Evolutionary conservation across 2,888 invertebrate species (phyloP).

Genomic region (Agrilus cyanescens): DNA sequence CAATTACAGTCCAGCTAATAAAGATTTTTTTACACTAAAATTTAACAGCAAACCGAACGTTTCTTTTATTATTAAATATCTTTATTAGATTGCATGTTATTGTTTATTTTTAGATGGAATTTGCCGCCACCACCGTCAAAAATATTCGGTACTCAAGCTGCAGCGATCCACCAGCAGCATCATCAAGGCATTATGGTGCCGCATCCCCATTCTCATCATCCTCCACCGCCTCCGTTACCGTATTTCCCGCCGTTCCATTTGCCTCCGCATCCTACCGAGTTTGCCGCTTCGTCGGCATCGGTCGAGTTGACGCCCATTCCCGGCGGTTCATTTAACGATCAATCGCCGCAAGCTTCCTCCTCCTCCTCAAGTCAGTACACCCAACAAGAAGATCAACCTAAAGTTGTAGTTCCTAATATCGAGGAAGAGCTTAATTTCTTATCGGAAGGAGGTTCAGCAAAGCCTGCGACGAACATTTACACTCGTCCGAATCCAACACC

Average conservation of each 20-base stretch:
- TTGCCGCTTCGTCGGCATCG: constrained; percentile 49
- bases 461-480: constrained; percentile 15
- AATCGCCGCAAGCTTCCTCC: constrained; percentile 12
- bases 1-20: too few species aligned
- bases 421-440: constrained; percentile 79
- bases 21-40: too few species aligned
- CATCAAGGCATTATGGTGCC: constrained; percentile 47
- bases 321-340: constrained; percentile 38
- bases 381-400: constrained; percentile 50
- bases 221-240: constrained; percentile 47
- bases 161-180: constrained; percentile 27
- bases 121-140: constrained; percentile 56
- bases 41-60: too few species aligned
- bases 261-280: constrained; percentile 53
- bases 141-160: constrained; percentile 46
- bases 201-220: constrained; percentile 48
- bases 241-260: constrained; percentile 69
- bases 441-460: constrained; percentile 39
- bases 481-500: constrained; percentile 18
- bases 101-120: constrained; percentile 47
- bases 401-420: constrained; percentile 80
- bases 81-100: too few species aligned
- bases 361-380: constrained; percentile 15
- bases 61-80: too few species aligned
- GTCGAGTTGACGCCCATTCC: constrained; percentile 53